A percentile compares a stretch with the other conserved stretches of the same genome.
phyloP scores from a whole-genome alignment of 1,140 invertebrate species.

The Ptiloglossa arizonensis region DNA sequence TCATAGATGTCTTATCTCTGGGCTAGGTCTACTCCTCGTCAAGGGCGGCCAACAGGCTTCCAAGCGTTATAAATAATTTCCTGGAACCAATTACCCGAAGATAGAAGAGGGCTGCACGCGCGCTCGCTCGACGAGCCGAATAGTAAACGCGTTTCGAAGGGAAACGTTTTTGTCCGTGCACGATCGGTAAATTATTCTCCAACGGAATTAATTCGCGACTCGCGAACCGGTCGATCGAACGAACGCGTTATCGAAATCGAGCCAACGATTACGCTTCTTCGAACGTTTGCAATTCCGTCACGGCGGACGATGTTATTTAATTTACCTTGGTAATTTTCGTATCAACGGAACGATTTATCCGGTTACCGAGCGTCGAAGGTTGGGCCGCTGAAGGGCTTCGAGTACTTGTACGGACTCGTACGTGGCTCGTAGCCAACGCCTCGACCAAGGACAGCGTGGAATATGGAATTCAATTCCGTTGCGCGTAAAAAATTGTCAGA shows the following conservation, averaged over 20 bases:
- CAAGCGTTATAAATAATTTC: conserved; percentile 43
- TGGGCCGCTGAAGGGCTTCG: conserved; percentile 14
- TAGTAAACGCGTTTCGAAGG: neutral
- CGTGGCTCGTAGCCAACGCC: conserved; percentile 32
- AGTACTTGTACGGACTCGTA: conserved; percentile 44
- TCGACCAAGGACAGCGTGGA: conserved; percentile 29
- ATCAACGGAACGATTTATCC: neutral
- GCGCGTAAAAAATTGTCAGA: conserved; percentile 1
- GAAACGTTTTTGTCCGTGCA: neutral
- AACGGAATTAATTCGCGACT: neutral
- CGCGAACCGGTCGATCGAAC: no score
- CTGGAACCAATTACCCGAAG: conserved; percentile 33
- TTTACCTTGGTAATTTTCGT: neutral
- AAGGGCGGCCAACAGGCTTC: neutral
- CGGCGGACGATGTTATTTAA: neutral
- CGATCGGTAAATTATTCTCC: neutral
- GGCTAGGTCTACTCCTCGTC: neutral
- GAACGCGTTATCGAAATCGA: no score
- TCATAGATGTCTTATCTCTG: conserved; percentile 19
- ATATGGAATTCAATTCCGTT: conserved; percentile 40
- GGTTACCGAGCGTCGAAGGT: neutral
- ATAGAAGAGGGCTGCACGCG: conserved; percentile 3
- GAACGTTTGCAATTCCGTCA: no score
- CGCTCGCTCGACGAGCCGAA: neutral
- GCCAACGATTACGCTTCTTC: no score